A percentile compares a stretch with the other conserved stretches of the same genome.
Evolutionary conservation across 2,797 vertebrate species (phyloP).

Genomic region (Hemibagrus guttatus): DNA sequence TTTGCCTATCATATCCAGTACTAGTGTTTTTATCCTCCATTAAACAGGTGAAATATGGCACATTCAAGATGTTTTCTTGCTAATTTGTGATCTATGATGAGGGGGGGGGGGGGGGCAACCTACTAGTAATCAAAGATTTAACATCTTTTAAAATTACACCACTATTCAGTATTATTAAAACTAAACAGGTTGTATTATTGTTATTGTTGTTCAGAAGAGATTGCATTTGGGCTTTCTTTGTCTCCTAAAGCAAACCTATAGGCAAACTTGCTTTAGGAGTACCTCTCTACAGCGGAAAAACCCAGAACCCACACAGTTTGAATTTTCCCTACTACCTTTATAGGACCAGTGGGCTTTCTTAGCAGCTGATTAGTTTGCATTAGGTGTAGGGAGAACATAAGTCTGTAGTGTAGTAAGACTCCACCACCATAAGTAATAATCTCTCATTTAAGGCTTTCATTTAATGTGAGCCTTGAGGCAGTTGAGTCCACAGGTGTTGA

Average conservation of each 20-base stretch:
- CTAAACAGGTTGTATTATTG: neutral
- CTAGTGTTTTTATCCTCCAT: neutral
- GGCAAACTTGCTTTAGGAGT: neutral
- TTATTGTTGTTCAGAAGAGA: neutral
- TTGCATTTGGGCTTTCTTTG: neutral
- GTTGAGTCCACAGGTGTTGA: slow-evolving; percentile 1
- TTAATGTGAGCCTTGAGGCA: slow-evolving; percentile 28
- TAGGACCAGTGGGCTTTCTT: neutral
- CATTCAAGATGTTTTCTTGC: neutral
- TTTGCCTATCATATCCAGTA: neutral
- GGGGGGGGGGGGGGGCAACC: neutral
- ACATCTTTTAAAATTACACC: neutral
- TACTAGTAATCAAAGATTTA: neutral
- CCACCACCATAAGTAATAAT: neutral
- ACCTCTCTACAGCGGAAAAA: neutral
- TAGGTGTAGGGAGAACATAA: neutral
- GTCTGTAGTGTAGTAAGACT: too few relatives aligned
- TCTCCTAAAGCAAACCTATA: neutral
- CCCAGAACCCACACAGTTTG: neutral
- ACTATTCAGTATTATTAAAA: neutral
- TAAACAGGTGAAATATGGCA: neutral
- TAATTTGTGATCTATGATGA: neutral
- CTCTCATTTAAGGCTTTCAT: neutral
- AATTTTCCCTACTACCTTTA: neutral
- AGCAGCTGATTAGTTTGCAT: neutral